Evolutionary conservation across 2,888 invertebrate genomes (phyloP).

Genomic region (Xylophagus ater): DNA sequence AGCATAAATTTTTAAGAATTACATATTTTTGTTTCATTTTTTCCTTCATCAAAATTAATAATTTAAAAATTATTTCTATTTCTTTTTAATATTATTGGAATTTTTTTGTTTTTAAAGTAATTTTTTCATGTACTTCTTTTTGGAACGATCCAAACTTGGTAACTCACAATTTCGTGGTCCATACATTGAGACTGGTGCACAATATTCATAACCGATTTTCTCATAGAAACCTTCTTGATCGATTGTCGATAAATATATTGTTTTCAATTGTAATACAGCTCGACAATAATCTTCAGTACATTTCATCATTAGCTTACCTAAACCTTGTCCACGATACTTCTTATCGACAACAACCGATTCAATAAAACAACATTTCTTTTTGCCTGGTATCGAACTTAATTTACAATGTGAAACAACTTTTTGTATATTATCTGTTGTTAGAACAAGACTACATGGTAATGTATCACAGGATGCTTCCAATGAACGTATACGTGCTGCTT

Average conservation of each 20-base stretch:
- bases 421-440: conserved; percentile 45
- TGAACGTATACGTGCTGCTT: conserved; percentile 64
- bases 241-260: conserved; percentile 57
- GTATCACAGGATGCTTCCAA: conserved; percentile 59
- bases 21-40: too few species aligned
- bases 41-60: too few species aligned
- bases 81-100: conserved; percentile 3
- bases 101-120: conserved; percentile 27
- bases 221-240: conserved; percentile 66
- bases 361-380: conserved; percentile 61
- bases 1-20: too few species aligned
- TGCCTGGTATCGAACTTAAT: conserved; percentile 58
- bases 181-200: conserved; percentile 59
- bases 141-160: conserved; percentile 33
- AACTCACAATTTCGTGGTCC: conserved; percentile 42
- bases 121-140: conserved; percentile 40
- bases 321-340: conserved; percentile 58
- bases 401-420: conserved; percentile 69
- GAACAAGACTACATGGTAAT: conserved; percentile 59
- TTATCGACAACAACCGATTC: conserved; percentile 72
- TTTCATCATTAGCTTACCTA: conserved; percentile 64
- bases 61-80: not conserved
- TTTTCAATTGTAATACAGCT: conserved; percentile 47
- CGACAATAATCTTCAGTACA: conserved; percentile 64
- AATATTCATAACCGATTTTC: conserved; percentile 59